Evolutionary conservation across 2,888 invertebrate species (phyloP), one percentile per base, ranked within the genome.

Genomic region (Ormyrus thymus): DNA sequence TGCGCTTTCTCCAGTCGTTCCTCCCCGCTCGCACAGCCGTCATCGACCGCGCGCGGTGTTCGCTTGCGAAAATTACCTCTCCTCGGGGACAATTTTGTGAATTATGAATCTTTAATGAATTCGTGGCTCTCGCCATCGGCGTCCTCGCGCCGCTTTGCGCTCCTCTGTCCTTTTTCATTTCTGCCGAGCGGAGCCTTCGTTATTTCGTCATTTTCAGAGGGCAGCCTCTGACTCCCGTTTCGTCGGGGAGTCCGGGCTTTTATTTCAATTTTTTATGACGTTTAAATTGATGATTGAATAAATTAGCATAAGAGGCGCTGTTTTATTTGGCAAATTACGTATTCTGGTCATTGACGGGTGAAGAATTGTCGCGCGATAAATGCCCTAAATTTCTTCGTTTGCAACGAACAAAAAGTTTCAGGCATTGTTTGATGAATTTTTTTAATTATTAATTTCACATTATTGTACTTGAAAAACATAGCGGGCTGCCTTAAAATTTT

Each of bases 61-160:
- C 77, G 66, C 74, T 61, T 61, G 73, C 29, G n/a, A 80, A 70
- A 83, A 53, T 79, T 72, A 58, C 64, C 45, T 80, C 11, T 74
- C 66, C 66, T 55, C 51, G 50, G 61, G 58, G 78, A 79, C 70
- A 78, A 81, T 81, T 81, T 79, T 64, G 48, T 77, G 69, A 78
- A 76, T 81, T 79, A 81, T 76, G 77, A 77, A 81, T 81, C 65
- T 76, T 76, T 80, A 73, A 80, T 80, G 69, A 70, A 76, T 76
- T 62, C 72, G 50, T 76, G 74, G 65, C 64, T 77, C 50, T 62
- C 59, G 15, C 43, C 29, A 29, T 29, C 29, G 4, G 29, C 29
- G 29, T 29, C 4, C 2, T 29, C 29, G 29, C 74, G 7, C 61
- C 50, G 0, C 9, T 11, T 13, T 56, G 46, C 50, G 11, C 10